phyloP scores from a whole-genome alignment of 2,113 vertebrate genomes.

The Epinephelus cyanopodus region DNA sequence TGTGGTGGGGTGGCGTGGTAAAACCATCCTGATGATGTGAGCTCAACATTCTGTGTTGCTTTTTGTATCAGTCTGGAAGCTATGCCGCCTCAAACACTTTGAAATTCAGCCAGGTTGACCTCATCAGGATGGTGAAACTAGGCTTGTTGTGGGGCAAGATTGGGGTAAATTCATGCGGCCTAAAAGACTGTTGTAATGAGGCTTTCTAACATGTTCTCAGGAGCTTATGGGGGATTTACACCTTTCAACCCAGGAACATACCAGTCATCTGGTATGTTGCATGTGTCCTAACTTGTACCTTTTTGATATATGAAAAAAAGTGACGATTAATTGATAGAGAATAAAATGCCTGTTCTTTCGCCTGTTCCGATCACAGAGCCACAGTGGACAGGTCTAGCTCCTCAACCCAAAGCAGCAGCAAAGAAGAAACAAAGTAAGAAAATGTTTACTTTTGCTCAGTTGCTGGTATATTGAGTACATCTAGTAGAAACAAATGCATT shows the following conservation, averaged over 20 bases:
- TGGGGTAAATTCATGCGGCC: not conserved
- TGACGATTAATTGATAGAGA: not conserved
- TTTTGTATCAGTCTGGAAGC: no score
- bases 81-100: no score
- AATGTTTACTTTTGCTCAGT: not conserved
- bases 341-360: not conserved
- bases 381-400: constrained; percentile 6
- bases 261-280: constrained; percentile 9
- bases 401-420: not conserved
- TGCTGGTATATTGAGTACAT: not conserved
- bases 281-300: not conserved
- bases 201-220: constrained; percentile 17
- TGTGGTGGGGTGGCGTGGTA: not conserved
- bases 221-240: not conserved
- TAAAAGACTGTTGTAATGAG: not conserved
- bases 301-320: not conserved
- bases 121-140: no score
- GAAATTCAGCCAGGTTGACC: no score
- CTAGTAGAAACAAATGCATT: not conserved
- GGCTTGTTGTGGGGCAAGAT: no score
- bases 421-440: constrained; percentile 71
- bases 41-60: no score
- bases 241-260: fast-evolving
- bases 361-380: not conserved
- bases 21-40: no score